Percentiles rank a stretch among this genome's conserved stretches.
These are phyloP conservation scores for Gambusia affinis DNA, from an alignment of 2,113 vertebrate species.

Conservation along the genomic window DNA sequence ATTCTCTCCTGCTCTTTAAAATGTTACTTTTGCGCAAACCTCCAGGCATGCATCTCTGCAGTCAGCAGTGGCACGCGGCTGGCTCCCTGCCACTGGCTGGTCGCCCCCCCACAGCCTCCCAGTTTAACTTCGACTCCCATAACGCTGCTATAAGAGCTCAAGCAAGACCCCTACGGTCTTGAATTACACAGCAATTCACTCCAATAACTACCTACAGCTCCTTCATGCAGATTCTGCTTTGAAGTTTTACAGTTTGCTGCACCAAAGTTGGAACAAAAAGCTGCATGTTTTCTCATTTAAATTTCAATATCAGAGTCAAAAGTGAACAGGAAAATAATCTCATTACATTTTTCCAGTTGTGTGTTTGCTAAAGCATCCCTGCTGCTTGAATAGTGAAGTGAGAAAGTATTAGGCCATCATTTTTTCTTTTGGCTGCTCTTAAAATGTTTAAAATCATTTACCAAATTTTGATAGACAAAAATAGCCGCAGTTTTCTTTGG, in stretches of 20 bases:
- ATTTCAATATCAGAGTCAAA: slow-evolving; percentile 18
- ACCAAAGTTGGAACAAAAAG: slow-evolving; percentile 2
- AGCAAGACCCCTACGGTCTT: slow-evolving; percentile 39
- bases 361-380: slow-evolving; percentile 1
- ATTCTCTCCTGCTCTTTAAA: slow-evolving; percentile 25
- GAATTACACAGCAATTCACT: slow-evolving; percentile 53
- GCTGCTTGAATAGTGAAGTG: too few species aligned
- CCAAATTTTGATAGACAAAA: neutral
- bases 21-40: slow-evolving; percentile 36
- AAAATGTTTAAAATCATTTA: neutral
- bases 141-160: slow-evolving; percentile 47
- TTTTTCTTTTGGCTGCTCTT: neutral
- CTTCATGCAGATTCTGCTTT: slow-evolving; percentile 33
- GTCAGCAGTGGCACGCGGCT: slow-evolving; percentile 62
- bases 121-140: slow-evolving; percentile 44
- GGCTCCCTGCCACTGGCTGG: slow-evolving; percentile 41
- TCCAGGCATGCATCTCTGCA: slow-evolving; percentile 56
- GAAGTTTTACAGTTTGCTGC: slow-evolving; percentile 6
- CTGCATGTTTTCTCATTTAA: slow-evolving; percentile 19
- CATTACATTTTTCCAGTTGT: neutral
- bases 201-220: slow-evolving; percentile 34
- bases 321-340: neutral
- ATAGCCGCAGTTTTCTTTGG: neutral
- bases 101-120: slow-evolving; percentile 1
- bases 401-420: neutral